Evolutionary conservation across 2,113 vertebrate genomes (phyloP).

Genomic region (Herpetotheres cachinnans): DNA sequence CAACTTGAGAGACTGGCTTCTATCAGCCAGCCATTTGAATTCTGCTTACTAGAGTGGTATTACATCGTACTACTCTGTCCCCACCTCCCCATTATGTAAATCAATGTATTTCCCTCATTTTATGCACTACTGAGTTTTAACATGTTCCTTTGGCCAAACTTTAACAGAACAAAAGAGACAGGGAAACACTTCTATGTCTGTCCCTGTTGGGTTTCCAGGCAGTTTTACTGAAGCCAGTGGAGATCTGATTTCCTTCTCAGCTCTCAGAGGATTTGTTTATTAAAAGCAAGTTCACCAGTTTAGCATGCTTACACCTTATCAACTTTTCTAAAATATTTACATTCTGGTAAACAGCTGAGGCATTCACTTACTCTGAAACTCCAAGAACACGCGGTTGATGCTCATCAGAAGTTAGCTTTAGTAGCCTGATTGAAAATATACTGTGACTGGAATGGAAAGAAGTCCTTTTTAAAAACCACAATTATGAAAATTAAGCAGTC

Average conservation of each 20-base stretch:
- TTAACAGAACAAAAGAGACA: background rate
- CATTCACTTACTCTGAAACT: constrained; percentile 81
- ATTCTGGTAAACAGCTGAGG: background rate
- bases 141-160: background rate
- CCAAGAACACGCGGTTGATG: constrained; percentile 59
- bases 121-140: background rate
- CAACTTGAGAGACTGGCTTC: background rate
- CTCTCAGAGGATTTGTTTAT: background rate
- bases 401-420: constrained; percentile 73
- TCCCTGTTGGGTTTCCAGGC: background rate
- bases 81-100: background rate
- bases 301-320: background rate
- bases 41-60: background rate
- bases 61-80: background rate
- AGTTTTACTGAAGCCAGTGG: background rate
- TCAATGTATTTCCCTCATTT: background rate
- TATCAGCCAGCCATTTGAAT: background rate
- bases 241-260: background rate
- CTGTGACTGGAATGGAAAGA: constrained; percentile 79
- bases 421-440: constrained; percentile 86
- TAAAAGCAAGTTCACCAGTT: background rate
- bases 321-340: background rate
- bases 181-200: background rate
- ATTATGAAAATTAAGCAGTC: background rate
- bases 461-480: background rate